A percentile compares a stretch with the other conserved stretches of the same genome.
Evolutionary conservation across 2,113 vertebrate genomes (phyloP).

Genomic region (Leucopsar rothschildi): DNA sequence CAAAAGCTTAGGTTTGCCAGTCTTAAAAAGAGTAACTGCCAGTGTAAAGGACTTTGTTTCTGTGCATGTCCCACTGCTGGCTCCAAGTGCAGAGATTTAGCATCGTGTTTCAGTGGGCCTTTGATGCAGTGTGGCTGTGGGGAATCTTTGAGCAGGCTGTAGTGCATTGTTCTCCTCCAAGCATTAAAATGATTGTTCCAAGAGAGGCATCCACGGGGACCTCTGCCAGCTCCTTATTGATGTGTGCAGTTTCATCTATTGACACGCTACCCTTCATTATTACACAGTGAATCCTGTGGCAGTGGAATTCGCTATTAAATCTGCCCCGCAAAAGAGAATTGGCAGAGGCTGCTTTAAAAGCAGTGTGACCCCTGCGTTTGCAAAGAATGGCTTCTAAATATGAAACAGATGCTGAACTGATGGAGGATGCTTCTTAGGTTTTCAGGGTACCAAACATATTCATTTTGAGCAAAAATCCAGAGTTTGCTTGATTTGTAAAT

Average conservation of each 20-base stretch:
- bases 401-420: conserved; percentile 24
- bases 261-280: conserved; percentile 44
- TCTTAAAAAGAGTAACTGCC: background rate
- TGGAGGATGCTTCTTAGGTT: background rate
- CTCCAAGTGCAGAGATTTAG: background rate
- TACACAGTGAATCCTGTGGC: conserved; percentile 26
- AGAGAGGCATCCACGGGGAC: conserved; percentile 18
- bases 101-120: background rate
- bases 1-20: background rate
- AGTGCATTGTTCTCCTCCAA: conserved; percentile 22
- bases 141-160: conserved; percentile 38
- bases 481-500: background rate
- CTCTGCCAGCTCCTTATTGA: conserved; percentile 52
- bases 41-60: background rate
- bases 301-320: conserved; percentile 49
- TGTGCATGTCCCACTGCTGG: background rate
- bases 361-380: background rate
- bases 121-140: conserved; percentile 32
- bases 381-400: conserved; percentile 37
- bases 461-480: background rate
- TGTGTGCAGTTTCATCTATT: conserved; percentile 57
- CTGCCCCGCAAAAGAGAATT: conserved; percentile 12
- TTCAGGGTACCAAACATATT: background rate
- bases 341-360: conserved; percentile 23
- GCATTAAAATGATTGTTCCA: background rate